Conservation (phyloP, 23 tunicate species). For the Clavelina lepadiformis region DNA sequence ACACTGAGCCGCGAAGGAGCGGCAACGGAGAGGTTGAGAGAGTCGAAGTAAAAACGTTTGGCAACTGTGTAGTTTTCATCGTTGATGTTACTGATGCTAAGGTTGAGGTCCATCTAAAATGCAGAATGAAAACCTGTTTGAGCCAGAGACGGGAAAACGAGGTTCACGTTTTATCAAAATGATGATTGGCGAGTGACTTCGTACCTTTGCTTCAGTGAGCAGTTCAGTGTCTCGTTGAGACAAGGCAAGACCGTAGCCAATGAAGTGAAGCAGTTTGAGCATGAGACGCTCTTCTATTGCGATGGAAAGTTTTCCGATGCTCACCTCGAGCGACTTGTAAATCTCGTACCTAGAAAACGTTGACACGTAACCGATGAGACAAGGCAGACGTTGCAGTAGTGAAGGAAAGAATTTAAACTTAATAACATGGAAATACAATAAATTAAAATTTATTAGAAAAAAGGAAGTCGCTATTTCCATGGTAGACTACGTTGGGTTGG, state of each 20-base stretch:
- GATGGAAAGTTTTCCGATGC: conserved; percentile 36
- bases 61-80: conserved; percentile 8
- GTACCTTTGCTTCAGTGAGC: conserved; percentile 71
- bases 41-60: conserved; percentile 74
- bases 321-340: conserved; percentile 57
- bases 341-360: conserved; percentile 93
- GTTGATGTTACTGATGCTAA: neutral
- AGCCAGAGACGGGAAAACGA: neutral
- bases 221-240: conserved; percentile 37
- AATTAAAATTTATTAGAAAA: too few species aligned
- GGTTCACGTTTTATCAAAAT: neutral
- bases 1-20: conserved; percentile 54
- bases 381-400: too few species aligned
- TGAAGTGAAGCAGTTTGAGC: conserved; percentile 66
- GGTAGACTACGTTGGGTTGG: too few species aligned
- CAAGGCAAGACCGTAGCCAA: conserved; percentile 32
- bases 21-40: conserved; percentile 32
- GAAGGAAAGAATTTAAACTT: too few species aligned
- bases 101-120: conserved; percentile 12
- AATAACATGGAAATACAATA: too few species aligned
- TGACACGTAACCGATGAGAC: too few species aligned
- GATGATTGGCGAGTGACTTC: neutral
- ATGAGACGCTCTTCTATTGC: conserved; percentile 66
- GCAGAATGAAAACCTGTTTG: neutral
- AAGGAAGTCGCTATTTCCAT: too few species aligned